Base-by-base conservation (phyloP, 1,140 invertebrate genomes). In the Lepidostoma basale region DNA sequence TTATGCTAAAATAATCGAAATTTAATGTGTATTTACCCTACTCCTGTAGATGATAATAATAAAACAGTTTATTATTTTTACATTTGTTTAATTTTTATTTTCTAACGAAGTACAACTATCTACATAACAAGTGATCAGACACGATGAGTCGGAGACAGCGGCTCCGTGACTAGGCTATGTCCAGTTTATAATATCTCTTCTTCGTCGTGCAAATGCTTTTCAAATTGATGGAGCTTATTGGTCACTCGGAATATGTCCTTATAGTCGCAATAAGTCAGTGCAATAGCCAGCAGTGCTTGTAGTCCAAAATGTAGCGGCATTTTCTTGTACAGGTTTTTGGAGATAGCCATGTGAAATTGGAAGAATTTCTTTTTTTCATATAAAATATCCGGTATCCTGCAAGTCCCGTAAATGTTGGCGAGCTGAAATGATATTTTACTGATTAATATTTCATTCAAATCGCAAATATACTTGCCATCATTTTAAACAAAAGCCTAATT, bases 361-460 rank as follows among this genome's bases (percentile, higher is more conserved):
- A 16, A 39, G 1, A 4, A 9, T 39, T 40, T 58, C 30, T 16
- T 54, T n/a, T n/a, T n/a, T 0, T 16, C 9, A 3, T n/a, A 18
- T 14, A 60, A 1, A 14, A 67, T 18, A 23, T 26, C 26, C 16
- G 33, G 49, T 14, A 33, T 25, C 10, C 26, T 67, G 9, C 25
- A 10, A 16, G 63, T 60, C 16, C 28, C 23, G 56, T 40, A 59
- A 12, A 18, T 18, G 40, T 59, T 59, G 20, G 56, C 56, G 33
- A 59, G 33, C 56, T 59, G 39, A 36, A 59, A 40, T 9, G 23
- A 59, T n/a, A n/a, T n/a, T n/a, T n/a, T n/a, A n/a, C n/a, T n/a
- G n/a, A 36, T 36, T 36, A 6, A 36, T 1, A 5, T 36, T 36
- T 3, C 1, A 36, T 12, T n/a, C n/a, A n/a, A n/a, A n/a, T n/a